Evolutionary conservation across 2,113 vertebrate genomes (phyloP).

Genomic region (Myotis davidii): DNA sequence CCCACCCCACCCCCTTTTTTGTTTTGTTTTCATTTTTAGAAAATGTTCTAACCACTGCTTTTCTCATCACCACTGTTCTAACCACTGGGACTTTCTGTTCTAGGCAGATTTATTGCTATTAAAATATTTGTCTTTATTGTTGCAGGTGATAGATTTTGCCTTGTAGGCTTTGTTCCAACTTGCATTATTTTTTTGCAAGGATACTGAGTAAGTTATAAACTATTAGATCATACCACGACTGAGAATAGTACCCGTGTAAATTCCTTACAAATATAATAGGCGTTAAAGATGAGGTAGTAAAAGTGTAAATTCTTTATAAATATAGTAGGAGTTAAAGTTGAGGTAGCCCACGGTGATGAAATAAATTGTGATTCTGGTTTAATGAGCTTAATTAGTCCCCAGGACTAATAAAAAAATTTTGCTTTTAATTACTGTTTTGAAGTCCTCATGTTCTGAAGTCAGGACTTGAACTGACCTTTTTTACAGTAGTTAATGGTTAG

Average conservation of each 20-base stretch:
- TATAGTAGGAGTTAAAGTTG: background rate
- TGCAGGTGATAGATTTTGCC: slow-evolving; percentile 45
- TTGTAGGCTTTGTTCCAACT: slow-evolving; percentile 44
- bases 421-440: slow-evolving; percentile 41
- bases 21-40: background rate
- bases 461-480: slow-evolving; percentile 4
- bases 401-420: slow-evolving; percentile 53
- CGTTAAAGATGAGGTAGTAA: slow-evolving; percentile 1
- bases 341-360: background rate
- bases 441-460: background rate
- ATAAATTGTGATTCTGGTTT: slow-evolving; percentile 26
- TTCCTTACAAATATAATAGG: background rate
- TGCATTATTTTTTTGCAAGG: background rate
- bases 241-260: slow-evolving; percentile 2
- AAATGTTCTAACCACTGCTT: background rate
- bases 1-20: background rate
- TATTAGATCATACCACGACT: background rate
- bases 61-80: background rate
- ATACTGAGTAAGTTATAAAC: slow-evolving; percentile 30
- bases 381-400: slow-evolving; percentile 22
- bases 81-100: slow-evolving; percentile 51
- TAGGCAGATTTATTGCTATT: slow-evolving; percentile 36
- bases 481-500: background rate
- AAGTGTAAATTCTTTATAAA: slow-evolving; percentile 24
- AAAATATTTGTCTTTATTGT: slow-evolving; percentile 57